Conservation (phyloP, 2,888 invertebrate genomes). For the Idaea dimidiata region DNA sequence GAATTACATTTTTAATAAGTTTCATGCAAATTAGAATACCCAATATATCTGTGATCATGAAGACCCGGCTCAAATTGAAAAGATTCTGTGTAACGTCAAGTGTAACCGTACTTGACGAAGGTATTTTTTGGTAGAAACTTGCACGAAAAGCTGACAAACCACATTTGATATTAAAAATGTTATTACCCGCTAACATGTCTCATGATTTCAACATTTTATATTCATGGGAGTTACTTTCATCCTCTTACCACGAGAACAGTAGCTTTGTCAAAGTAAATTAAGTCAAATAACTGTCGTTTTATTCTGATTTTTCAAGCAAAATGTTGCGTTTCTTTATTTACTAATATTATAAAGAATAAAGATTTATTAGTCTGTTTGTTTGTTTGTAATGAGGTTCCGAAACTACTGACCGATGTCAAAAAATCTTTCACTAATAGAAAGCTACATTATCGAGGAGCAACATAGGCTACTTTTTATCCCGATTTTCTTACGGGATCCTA, state of each 20-base stretch:
- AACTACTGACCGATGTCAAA: too few relatives aligned
- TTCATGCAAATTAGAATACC: constrained; percentile 70
- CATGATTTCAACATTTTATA: constrained; percentile 16
- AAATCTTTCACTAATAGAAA: too few relatives aligned
- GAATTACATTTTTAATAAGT: constrained; percentile 69
- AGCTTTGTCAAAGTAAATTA: background rate
- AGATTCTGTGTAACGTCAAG: constrained; percentile 64
- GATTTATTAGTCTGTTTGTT: too few relatives aligned
- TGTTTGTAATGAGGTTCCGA: too few relatives aligned
- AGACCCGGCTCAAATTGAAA: constrained; percentile 67
- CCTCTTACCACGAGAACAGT: background rate
- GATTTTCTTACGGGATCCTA: too few relatives aligned
- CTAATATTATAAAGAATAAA: too few relatives aligned
- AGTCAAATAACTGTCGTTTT: background rate
- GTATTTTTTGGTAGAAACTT: constrained; percentile 46
- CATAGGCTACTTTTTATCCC: too few relatives aligned
- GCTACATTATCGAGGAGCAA: too few relatives aligned
- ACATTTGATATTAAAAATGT: constrained; percentile 55
- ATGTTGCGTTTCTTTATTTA: too few relatives aligned
- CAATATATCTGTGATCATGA: constrained; percentile 63
- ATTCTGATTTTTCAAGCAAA: background rate
- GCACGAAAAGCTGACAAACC: constrained; percentile 51
- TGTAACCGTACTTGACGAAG: constrained; percentile 68
- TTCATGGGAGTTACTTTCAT: background rate
- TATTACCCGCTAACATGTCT: constrained; percentile 37